phyloP scores from a whole-genome alignment of 1,140 invertebrate species.

The Drosophila baimaii region DNA sequence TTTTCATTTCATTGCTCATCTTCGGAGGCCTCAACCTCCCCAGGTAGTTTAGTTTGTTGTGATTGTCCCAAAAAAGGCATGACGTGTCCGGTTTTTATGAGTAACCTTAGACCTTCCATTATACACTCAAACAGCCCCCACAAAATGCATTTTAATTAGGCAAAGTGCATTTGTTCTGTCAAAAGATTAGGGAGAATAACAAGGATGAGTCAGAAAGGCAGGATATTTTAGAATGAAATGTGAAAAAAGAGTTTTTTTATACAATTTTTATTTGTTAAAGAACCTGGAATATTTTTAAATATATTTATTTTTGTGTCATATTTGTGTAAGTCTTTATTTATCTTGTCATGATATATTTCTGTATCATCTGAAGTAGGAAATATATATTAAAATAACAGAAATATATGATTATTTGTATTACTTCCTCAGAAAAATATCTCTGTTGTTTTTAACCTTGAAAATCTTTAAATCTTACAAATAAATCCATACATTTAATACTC shows the following conservation, averaged over 20 bases:
- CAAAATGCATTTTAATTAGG: slow-evolving; percentile 55
- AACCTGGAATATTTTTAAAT: too few relatives aligned
- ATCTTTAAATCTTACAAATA: too few relatives aligned
- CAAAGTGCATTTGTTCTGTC: slow-evolving; percentile 36
- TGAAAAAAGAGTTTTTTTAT: not conserved
- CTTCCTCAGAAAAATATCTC: not conserved
- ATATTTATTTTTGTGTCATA: too few relatives aligned
- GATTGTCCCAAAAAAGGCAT: slow-evolving; percentile 53
- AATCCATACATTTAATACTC: not conserved
- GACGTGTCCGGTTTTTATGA: slow-evolving; percentile 53
- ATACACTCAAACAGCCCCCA: slow-evolving; percentile 6
- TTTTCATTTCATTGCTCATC: slow-evolving; percentile 61
- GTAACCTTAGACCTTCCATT: slow-evolving; percentile 35
- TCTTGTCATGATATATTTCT: not conserved
- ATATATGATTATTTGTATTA: not conserved
- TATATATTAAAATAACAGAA: not conserved
- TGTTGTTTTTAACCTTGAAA: not conserved
- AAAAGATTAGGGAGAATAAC: not conserved
- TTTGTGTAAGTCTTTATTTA: not conserved
- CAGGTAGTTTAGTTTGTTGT: slow-evolving; percentile 71
- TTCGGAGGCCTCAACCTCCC: slow-evolving; percentile 38
- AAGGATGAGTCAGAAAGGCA: not conserved
- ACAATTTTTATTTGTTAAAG: not conserved
- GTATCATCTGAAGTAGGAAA: not conserved
- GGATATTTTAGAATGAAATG: not conserved